A percentile compares a stretch with the other conserved stretches of the same genome.
These are phyloP conservation scores for Trogon surrucura DNA, from an alignment of 2,113 vertebrate species.

Conservation along the genomic window DNA sequence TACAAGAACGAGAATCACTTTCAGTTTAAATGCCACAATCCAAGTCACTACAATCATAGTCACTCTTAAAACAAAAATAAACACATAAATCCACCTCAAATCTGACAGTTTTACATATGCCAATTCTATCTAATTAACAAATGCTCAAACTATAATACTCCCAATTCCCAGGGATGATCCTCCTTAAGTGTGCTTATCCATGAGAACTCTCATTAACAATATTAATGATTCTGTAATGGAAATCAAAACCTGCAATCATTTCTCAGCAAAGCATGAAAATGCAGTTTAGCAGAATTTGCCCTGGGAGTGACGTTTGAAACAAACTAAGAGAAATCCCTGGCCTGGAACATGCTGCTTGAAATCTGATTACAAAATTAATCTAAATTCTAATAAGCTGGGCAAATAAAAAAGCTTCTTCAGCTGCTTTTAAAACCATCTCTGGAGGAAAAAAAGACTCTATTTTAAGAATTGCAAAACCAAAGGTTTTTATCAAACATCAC, in stretches of 20 bases:
- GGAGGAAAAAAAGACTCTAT: background rate
- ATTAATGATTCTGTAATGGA: constrained; percentile 66
- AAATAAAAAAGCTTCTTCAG: constrained; percentile 50
- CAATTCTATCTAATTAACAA: constrained; percentile 61
- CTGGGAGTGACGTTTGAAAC: constrained; percentile 31
- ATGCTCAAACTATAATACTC: constrained; percentile 56
- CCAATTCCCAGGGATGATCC: constrained; percentile 68
- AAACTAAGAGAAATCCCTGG: constrained; percentile 57
- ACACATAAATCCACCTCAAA: constrained; percentile 25
- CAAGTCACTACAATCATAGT: background rate
- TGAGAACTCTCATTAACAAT: constrained; percentile 67
- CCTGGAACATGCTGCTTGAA: constrained; percentile 65
- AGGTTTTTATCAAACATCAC: constrained; percentile 54
- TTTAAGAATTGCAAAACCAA: background rate
- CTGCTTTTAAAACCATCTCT: constrained; percentile 33
- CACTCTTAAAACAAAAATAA: background rate
- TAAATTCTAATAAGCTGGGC: constrained; percentile 49
- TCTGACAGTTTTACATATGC: background rate
- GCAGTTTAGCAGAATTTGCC: constrained; percentile 57
- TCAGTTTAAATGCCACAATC: background rate
- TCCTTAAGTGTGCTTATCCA: constrained; percentile 68
- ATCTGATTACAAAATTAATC: constrained; percentile 78
- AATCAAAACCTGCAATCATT: constrained; percentile 70
- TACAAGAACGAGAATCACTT: background rate
- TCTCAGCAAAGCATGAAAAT: constrained; percentile 67